Percentiles rank a stretch among this genome's conserved stretches.
Conservation (phyloP, 2,888 invertebrate species). For the Osmoderma eremita region DNA sequence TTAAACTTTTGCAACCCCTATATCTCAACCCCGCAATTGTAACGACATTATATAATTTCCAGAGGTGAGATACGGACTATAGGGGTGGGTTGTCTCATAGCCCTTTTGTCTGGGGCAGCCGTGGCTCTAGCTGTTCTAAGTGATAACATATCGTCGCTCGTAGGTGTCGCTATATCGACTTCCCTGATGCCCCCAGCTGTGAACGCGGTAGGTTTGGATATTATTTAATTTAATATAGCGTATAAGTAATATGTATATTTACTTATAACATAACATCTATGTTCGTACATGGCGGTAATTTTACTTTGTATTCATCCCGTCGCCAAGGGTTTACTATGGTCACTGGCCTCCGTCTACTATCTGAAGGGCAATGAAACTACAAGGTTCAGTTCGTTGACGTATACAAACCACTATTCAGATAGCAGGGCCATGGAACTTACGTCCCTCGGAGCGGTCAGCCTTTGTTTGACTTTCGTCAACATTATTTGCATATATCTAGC, state of each 20-base stretch:
- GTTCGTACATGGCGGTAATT: constrained; percentile 2
- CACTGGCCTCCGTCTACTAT: constrained; percentile 69
- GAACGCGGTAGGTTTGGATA: constrained; percentile 69
- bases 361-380: constrained; percentile 64
- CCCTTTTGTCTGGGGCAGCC: constrained; percentile 80
- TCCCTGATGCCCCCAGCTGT: constrained; percentile 83
- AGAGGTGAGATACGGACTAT: constrained; percentile 75
- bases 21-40: no score
- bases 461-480: constrained; percentile 78
- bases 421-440: constrained; percentile 72
- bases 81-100: constrained; percentile 78
- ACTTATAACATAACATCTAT: no score
- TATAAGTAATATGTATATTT: background rate
- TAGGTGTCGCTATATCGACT: constrained; percentile 85
- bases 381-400: constrained; percentile 60
- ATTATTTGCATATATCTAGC: constrained; percentile 77
- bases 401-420: constrained; percentile 67
- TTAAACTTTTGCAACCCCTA: no score
- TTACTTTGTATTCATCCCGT: constrained; percentile 8
- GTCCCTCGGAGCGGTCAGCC: constrained; percentile 73
- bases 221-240: background rate
- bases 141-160: constrained; percentile 80
- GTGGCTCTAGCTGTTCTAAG: constrained; percentile 82
- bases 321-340: constrained; percentile 73
- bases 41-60: constrained; percentile 43